Evolutionary conservation across 2,888 invertebrate species (phyloP).

Genomic region (Metopia argyrocephala): DNA sequence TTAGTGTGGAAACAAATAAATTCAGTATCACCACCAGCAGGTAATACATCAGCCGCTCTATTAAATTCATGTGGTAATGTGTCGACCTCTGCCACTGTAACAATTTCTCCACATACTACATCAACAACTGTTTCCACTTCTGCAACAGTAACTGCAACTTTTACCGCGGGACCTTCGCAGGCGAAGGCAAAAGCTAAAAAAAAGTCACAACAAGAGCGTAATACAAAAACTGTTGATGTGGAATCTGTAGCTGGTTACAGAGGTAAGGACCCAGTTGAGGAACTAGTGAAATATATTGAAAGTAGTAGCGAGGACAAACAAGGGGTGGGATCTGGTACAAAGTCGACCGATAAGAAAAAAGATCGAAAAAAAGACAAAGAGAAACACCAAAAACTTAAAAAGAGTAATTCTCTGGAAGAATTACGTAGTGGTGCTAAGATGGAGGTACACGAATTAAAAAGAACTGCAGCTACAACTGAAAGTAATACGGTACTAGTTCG

Average conservation of each 20-base stretch:
- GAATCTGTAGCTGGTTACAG: conserved; percentile 88
- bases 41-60: conserved; percentile 52
- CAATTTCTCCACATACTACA: conserved; percentile 76
- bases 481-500: conserved; percentile 75
- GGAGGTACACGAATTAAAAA: conserved; percentile 82
- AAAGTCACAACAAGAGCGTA: conserved; percentile 81
- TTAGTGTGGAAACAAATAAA: conserved; percentile 58
- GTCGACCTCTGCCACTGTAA: conserved; percentile 61
- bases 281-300: conserved; percentile 88
- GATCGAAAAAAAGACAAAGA: conserved; percentile 79
- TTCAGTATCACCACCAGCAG: conserved; percentile 53
- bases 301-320: conserved; percentile 79
- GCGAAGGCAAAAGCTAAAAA: conserved; percentile 81
- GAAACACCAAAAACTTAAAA: conserved; percentile 79
- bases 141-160: conserved; percentile 69
- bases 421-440: conserved; percentile 85
- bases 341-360: conserved; percentile 73
- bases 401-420: conserved; percentile 89
- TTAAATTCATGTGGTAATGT: conserved; percentile 58
- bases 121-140: conserved; percentile 79
- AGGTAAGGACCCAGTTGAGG: conserved; percentile 87
- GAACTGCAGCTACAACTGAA: conserved; percentile 74
- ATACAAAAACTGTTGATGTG: conserved; percentile 78
- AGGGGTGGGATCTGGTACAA: conserved; percentile 55
- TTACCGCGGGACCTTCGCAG: conserved; percentile 80